Percentiles rank a stretch among this genome's conserved stretches.
phyloP scores from a whole-genome alignment of 2,888 invertebrate species.

The Geotrupes spiniger region DNA sequence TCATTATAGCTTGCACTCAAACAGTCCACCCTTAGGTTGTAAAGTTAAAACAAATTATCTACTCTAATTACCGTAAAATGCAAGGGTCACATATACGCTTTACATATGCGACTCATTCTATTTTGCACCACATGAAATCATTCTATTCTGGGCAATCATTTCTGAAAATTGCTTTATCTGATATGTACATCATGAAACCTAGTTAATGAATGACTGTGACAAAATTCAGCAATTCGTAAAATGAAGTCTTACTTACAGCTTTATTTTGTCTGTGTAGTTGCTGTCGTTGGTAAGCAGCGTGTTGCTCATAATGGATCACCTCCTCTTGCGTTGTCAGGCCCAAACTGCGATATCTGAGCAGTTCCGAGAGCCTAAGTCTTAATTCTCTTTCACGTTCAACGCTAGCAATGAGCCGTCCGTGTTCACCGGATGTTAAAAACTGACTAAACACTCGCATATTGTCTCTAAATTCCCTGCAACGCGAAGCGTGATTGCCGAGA shows the following conservation, averaged over 20 bases:
- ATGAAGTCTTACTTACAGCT: constrained; percentile 53
- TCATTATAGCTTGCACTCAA: no score
- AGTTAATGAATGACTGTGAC: constrained; percentile 19
- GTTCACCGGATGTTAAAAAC: constrained; percentile 83
- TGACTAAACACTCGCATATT: constrained; percentile 83
- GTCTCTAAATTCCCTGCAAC: constrained; percentile 72
- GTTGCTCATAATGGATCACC: constrained; percentile 84
- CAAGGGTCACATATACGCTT: no score
- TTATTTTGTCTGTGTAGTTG: constrained; percentile 66
- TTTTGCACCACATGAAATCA: no score
- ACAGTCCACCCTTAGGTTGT: no score
- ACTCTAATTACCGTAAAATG: no score
- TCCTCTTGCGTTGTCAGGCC: constrained; percentile 83
- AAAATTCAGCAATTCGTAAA: neutral
- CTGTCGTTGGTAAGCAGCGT: constrained; percentile 62
- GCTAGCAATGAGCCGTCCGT: constrained; percentile 74
- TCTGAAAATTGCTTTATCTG: no score
- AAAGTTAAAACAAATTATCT: no score
- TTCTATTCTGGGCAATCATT: no score
- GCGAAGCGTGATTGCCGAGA: constrained; percentile 6
- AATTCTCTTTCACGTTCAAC: constrained; percentile 83
- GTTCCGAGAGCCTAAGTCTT: constrained; percentile 76
- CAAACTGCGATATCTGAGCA: constrained; percentile 79
- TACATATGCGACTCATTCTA: no score
- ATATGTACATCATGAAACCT: neutral